Evolutionary conservation across 2,797 vertebrate species (phyloP).

Genomic region (Leuciscus waleckii): DNA sequence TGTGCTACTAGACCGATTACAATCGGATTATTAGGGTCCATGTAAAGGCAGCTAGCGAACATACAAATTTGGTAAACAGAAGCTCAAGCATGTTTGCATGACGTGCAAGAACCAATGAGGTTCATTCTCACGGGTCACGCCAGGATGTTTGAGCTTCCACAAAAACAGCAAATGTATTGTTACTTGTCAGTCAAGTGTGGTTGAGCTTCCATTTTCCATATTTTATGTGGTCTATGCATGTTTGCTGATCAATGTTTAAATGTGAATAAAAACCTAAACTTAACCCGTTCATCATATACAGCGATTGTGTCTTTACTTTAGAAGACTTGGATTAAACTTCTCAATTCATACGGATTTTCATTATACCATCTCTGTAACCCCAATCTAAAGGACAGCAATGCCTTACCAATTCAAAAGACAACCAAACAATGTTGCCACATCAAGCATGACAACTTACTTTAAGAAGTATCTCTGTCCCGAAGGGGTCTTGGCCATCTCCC

Average conservation of each 20-base stretch:
- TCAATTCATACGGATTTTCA: neutral
- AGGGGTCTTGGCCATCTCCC: conserved; percentile 98
- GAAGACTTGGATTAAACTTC: neutral
- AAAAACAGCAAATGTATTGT: neutral
- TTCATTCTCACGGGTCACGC: neutral
- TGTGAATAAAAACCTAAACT: neutral
- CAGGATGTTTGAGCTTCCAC: neutral
- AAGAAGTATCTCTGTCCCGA: conserved; percentile 99
- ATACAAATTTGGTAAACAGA: neutral
- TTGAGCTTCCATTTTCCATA: neutral
- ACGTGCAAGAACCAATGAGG: neutral
- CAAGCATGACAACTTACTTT: conserved; percentile 86
- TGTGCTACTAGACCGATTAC: no score
- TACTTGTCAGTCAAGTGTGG: neutral
- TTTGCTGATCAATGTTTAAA: neutral
- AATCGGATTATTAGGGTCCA: no score
- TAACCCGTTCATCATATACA: neutral
- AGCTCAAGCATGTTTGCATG: neutral
- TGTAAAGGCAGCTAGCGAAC: neutral
- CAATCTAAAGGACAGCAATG: conserved; percentile 6
- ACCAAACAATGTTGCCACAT: neutral
- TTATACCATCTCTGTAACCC: neutral
- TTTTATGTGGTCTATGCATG: neutral
- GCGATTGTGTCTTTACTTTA: neutral
- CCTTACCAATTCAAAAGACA: neutral